Evolutionary conservation across 1,140 invertebrate species (phyloP).

Genomic region (Eriocheir sinensis): DNA sequence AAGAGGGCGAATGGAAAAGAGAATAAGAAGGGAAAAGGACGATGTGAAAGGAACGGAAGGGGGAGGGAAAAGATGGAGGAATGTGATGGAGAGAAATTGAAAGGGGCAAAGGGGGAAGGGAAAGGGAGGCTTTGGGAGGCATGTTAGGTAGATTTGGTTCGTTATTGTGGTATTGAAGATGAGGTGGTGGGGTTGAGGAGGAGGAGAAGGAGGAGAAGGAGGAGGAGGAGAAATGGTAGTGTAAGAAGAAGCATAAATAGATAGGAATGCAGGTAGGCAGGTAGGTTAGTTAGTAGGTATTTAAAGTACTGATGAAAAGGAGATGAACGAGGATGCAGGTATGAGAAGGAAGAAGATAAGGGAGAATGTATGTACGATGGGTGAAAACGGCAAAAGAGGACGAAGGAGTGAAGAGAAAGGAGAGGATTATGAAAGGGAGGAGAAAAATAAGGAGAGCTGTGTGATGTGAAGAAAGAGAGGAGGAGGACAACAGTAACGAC

Average conservation of each 20-base stretch:
- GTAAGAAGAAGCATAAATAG: no score
- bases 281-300: no score
- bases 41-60: not conserved
- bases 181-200: not conserved
- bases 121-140: not conserved
- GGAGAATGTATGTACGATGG: no score
- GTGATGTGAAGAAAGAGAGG: no score
- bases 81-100: not conserved
- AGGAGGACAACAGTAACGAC: not conserved
- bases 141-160: conserved; percentile 13
- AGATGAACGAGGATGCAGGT: no score
- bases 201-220: not conserved
- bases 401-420: not conserved
- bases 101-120: not conserved
- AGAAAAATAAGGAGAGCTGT: not conserved
- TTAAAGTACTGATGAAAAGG: no score
- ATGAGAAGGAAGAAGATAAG: no score
- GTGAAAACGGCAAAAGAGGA: no score
- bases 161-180: conserved; percentile 13
- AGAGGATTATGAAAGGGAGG: not conserved
- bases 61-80: not conserved
- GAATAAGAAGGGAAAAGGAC: no score
- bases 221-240: no score
- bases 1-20: no score
- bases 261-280: no score